These are phyloP conservation scores for Cyprinodon variegatus DNA, from an alignment of 2,113 vertebrate genomes.

Conservation along the genomic window DNA sequence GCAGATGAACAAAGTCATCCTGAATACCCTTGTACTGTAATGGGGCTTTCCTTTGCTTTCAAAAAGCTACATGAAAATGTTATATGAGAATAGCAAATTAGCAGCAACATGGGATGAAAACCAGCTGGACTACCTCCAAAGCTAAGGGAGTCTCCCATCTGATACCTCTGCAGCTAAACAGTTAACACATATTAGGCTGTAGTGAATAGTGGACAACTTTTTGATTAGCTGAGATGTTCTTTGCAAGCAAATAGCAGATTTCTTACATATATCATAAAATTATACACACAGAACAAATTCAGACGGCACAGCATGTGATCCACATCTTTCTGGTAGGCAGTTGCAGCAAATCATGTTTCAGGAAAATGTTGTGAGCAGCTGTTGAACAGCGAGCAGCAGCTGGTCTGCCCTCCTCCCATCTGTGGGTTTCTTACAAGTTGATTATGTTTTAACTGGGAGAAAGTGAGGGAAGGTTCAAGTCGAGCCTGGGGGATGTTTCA, in stretches of 20 bases:
- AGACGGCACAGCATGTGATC: constrained; percentile 13
- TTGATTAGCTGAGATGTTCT: not conserved
- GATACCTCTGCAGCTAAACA: constrained; percentile 9
- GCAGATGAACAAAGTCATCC: not conserved
- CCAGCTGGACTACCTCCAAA: not conserved
- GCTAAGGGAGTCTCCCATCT: constrained; percentile 1
- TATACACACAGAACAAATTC: constrained; percentile 2
- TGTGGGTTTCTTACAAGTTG: constrained; percentile 3
- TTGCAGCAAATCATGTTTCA: constrained; percentile 4
- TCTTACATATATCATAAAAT: not conserved
- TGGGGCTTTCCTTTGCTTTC: not conserved
- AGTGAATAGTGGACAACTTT: not conserved
- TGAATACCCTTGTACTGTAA: not conserved
- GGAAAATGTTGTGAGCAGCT: constrained; percentile 4
- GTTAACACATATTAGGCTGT: not conserved
- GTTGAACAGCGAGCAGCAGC: constrained; percentile 19
- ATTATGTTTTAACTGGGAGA: constrained; percentile 9
- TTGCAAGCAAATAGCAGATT: not conserved
- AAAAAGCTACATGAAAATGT: not conserved
- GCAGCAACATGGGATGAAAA: not conserved
- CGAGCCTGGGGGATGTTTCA: not conserved
- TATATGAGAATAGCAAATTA: not conserved
- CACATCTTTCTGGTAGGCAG: not conserved
- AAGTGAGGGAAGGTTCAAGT: constrained; percentile 4
- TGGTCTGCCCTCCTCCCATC: not conserved